Evolutionary conservation across 2,113 vertebrate species (phyloP), one percentile per base, ranked within the genome.

Genomic region (Pachyramphus minor): DNA sequence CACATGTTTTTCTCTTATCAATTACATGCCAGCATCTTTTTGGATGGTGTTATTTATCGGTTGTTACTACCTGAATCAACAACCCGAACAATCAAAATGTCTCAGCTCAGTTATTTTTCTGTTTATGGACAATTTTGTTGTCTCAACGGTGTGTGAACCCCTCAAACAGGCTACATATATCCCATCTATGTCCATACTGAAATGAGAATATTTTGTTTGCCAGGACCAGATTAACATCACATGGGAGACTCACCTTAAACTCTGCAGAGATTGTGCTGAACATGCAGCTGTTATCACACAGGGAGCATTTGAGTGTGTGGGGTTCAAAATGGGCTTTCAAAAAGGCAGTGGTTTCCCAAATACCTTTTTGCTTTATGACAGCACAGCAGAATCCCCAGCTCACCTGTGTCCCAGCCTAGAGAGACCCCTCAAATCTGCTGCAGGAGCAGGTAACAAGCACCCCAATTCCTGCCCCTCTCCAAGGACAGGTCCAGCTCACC

Each of bases 101-200:
- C 74, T 76, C 58, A 58, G 31, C 28, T 77, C 8, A 3, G 37
- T 35, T 77, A 4, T 91, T 67, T 93, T 20, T 19, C 25, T 42
- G n/a, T 49, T 74, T 73, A 30, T 31, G 71, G 42, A 17, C 11
- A 12, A 13, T 49, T 77, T 56, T 41, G 8, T 50, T 53, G 83
- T 24, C 55, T 18, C 39, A 5, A 8, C 12, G 10, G 71, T 15
- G 55, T 27, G 20, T 39, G 25, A 2, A 11, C 30, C 52, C 45
- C 53, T 76, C 5, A 0, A 45, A 14, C 1, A 24, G 21, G 45
- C 63, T 50, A 6, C 30, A 7, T 9, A 0, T 3, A 17, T 52
- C 37, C 45, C 63, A 81, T 35, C 58, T 79, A 78, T 60, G 44
- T 8, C 59, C 17, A 21, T 35, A 33, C 8, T 83, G 78, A 35